Conservation (phyloP, 2,888 invertebrate species). For the Panzeria rudis region DNA sequence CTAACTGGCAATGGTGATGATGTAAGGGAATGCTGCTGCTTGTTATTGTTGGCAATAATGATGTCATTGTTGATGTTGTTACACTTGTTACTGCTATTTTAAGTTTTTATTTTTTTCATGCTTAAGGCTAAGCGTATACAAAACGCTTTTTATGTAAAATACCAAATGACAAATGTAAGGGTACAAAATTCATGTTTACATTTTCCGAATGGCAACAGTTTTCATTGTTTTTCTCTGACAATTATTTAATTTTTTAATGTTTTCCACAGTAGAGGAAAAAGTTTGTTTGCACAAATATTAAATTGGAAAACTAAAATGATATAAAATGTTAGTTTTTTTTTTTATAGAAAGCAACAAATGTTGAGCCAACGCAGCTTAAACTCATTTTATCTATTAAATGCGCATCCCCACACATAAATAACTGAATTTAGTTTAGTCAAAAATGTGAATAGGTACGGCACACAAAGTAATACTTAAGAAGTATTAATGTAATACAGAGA, state of each 20-base stretch:
- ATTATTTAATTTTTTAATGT: slow-evolving; percentile 1
- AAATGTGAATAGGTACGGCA: no score
- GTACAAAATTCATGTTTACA: slow-evolving; percentile 43
- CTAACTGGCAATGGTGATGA: slow-evolving; percentile 20
- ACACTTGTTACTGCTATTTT: slow-evolving; percentile 41
- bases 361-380: no score
- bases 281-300: no score
- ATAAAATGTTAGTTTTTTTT: no score
- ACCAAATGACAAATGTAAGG: slow-evolving; percentile 49
- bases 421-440: no score
- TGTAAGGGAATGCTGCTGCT: slow-evolving; percentile 2
- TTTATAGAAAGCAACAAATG: no score
- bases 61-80: slow-evolving; percentile 56
- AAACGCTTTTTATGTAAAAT: slow-evolving; percentile 45
- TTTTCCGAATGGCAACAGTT: slow-evolving; percentile 37
- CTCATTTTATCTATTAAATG: no score
- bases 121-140: slow-evolving; percentile 29
- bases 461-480: no score
- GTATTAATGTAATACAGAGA: no score
- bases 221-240: slow-evolving; percentile 3
- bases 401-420: no score
- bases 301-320: no score
- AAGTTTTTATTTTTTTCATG: slow-evolving; percentile 2
- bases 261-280: neutral
- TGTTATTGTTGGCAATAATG: slow-evolving; percentile 34